phyloP scores from a whole-genome alignment of 2,113 vertebrate genomes.

The Scomber japonicus region DNA sequence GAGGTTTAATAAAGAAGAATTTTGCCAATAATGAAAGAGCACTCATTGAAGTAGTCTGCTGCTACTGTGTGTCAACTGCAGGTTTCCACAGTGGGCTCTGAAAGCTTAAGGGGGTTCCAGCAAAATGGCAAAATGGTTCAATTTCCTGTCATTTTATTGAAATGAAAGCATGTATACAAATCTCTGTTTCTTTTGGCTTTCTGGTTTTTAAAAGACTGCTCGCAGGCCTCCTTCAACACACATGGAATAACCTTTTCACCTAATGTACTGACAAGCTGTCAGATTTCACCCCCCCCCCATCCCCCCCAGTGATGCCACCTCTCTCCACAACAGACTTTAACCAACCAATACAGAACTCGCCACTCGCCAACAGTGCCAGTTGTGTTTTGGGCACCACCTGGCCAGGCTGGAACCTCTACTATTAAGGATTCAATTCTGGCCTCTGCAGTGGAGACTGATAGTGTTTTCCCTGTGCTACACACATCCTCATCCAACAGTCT shows the following conservation, averaged over 20 bases:
- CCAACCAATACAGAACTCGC: no score
- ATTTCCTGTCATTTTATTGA: neutral
- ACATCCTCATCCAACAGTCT: no score
- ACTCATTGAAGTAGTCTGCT: neutral
- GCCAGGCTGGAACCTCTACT: no score
- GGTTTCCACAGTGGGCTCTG: neutral
- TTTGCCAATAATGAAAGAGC: neutral
- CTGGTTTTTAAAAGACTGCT: neutral
- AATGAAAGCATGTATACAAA: neutral
- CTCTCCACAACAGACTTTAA: neutral
- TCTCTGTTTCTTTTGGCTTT: neutral
- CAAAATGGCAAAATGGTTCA: neutral
- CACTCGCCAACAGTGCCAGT: no score
- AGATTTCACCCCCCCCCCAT: neutral
- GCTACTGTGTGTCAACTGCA: neutral
- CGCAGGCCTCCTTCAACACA: neutral
- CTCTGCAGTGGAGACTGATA: no score
- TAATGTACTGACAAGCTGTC: neutral
- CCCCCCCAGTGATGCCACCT: neutral
- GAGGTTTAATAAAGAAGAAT: neutral
- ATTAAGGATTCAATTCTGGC: no score
- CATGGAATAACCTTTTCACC: neutral
- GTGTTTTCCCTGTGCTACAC: no score
- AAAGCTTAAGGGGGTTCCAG: neutral
- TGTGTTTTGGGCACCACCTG: no score